Conservation (phyloP, 2,797 vertebrate species). For the Cyclura pinguis region DNA sequence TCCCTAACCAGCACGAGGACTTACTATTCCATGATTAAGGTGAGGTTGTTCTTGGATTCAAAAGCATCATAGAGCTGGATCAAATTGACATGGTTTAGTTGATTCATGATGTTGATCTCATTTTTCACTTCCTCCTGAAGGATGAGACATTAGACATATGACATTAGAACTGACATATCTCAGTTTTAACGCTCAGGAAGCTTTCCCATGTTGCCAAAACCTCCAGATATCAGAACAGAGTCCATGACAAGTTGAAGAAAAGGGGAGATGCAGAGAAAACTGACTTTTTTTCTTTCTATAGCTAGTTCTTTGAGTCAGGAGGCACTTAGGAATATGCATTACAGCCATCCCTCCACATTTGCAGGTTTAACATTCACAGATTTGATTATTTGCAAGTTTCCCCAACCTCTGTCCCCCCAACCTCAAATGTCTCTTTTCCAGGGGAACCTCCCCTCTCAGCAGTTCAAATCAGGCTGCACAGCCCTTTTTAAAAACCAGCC, state of each 20-base stretch:
- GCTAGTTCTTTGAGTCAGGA: background rate
- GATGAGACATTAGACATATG: background rate
- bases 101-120: constrained; percentile 91
- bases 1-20: constrained; percentile 49
- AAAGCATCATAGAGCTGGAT: constrained; percentile 92
- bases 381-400: too few species aligned
- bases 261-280: background rate
- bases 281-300: too few species aligned
- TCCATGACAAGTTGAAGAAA: background rate
- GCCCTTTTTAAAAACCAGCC: too few species aligned
- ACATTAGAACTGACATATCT: too few species aligned
- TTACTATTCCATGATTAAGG: constrained; percentile 91
- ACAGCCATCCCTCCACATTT: background rate
- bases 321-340: background rate
- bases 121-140: constrained; percentile 90
- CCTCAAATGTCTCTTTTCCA: too few species aligned
- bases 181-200: background rate
- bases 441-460: too few species aligned
- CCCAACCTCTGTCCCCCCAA: too few species aligned
- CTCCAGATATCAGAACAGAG: background rate
- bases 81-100: constrained; percentile 88
- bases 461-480: too few species aligned
- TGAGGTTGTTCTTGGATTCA: constrained; percentile 86
- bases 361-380: too few species aligned
- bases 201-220: background rate